phyloP scores from a whole-genome alignment of 2,113 vertebrate species.

The Gnathonemus longibarbis region DNA sequence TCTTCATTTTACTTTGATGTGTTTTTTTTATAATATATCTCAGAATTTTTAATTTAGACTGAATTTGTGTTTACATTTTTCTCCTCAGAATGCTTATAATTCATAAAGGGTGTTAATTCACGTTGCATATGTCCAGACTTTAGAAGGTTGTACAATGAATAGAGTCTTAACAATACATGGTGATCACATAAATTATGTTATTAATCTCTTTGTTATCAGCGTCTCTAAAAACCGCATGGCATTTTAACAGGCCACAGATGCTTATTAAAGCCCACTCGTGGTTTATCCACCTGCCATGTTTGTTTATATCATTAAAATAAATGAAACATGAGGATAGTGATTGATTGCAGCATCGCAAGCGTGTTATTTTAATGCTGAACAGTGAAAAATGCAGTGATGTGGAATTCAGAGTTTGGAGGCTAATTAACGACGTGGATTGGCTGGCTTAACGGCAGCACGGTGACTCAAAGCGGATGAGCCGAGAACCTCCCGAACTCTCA shows the following conservation, averaged over 20 bases:
- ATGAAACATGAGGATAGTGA: slow-evolving; percentile 6
- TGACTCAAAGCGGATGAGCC: slow-evolving; percentile 27
- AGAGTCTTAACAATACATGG: neutral
- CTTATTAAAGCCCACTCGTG: too few species aligned
- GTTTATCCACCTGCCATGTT: neutral
- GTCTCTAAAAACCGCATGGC: neutral
- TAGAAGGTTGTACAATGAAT: neutral
- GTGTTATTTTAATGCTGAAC: slow-evolving; percentile 14
- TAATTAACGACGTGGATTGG: slow-evolving; percentile 36
- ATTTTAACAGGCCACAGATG: neutral
- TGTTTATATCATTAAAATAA: neutral
- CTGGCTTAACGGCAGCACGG: slow-evolving; percentile 24
- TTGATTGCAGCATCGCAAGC: neutral
- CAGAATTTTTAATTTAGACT: neutral
- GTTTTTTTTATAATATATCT: neutral
- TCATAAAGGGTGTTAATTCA: neutral
- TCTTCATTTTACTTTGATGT: neutral
- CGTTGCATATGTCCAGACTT: neutral
- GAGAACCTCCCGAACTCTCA: slow-evolving; percentile 10
- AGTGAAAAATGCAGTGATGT: slow-evolving; percentile 24
- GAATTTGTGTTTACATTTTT: neutral
- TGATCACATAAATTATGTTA: neutral
- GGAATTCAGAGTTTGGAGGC: slow-evolving; percentile 25
- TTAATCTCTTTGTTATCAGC: neutral
- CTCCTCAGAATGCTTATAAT: neutral